These are phyloP conservation scores for Andricus quercusramuli DNA, from an alignment of 2,888 invertebrate genomes.

Conservation along the genomic window DNA sequence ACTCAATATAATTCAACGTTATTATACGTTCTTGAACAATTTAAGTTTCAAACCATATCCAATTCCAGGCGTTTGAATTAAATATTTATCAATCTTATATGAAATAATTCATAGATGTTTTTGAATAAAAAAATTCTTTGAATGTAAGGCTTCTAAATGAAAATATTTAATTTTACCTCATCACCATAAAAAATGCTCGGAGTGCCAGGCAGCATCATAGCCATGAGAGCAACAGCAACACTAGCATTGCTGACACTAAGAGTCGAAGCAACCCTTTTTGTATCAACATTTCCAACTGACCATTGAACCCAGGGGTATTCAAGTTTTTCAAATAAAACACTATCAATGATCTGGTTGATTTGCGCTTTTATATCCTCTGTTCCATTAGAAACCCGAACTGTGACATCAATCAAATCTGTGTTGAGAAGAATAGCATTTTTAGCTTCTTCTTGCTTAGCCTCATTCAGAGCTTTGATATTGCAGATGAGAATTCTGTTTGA, in stretches of 20 bases:
- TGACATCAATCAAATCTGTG: constrained; percentile 87
- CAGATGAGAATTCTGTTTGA: constrained; percentile 84
- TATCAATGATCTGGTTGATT: constrained; percentile 81
- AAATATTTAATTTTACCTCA: constrained; percentile 81
- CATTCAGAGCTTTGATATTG: constrained; percentile 81
- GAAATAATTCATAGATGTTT: no score
- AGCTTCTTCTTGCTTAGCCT: constrained; percentile 77
- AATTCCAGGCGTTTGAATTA: no score
- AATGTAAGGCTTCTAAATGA: no score
- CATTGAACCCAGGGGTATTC: constrained; percentile 90
- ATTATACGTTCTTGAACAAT: no score
- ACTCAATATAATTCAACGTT: no score
- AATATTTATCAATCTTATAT: no score
- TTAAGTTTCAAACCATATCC: no score
- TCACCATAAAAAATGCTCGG: constrained; percentile 95
- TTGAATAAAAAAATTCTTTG: no score
- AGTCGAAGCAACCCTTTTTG: constrained; percentile 82
- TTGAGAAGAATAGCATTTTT: constrained; percentile 83
- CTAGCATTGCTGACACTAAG: constrained; percentile 81
- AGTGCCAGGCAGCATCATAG: constrained; percentile 92
- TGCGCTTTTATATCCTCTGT: constrained; percentile 81
- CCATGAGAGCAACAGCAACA: constrained; percentile 85
- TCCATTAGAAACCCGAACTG: constrained; percentile 82
- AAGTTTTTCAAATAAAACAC: constrained; percentile 82
- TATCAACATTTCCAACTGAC: constrained; percentile 86